Conservation (phyloP, 2,888 invertebrate genomes). For the Agrotis segetum region DNA sequence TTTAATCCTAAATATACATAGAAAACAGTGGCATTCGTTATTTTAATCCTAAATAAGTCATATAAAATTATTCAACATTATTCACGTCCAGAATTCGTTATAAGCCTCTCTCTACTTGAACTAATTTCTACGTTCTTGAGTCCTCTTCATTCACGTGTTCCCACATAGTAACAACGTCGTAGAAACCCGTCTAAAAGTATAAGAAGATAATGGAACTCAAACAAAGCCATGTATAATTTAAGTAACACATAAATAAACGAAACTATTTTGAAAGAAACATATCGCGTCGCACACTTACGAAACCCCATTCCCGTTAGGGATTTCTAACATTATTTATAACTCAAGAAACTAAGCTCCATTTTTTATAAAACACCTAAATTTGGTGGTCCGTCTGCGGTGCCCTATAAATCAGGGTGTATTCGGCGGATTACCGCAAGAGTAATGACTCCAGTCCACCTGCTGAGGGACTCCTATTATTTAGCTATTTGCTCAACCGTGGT, state of each 20-base stretch:
- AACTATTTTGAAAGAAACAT: constrained; percentile 62
- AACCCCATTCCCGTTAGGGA: constrained; percentile 78
- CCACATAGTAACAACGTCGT: no score
- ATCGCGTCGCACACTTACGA: constrained; percentile 64
- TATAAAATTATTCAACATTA: no score
- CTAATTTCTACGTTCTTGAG: no score
- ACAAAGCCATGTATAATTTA: constrained; percentile 26
- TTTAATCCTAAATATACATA: no score
- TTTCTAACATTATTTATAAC: constrained; percentile 87
- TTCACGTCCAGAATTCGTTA: no score
- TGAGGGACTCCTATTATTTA: constrained; percentile 87
- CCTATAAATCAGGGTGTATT: constrained; percentile 89
- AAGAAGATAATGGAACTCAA: constrained; percentile 26
- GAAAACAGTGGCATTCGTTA: no score
- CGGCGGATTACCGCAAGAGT: constrained; percentile 89
- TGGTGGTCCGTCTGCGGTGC: constrained; percentile 86
- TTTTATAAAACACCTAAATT: constrained; percentile 90
- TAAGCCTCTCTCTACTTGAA: no score
- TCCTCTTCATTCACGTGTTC: no score
- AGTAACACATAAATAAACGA: constrained; percentile 48
- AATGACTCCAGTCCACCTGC: constrained; percentile 90
- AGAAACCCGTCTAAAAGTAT: constrained; percentile 11
- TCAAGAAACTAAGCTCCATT: constrained; percentile 87
- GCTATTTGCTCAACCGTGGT: constrained; percentile 83
- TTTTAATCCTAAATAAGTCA: no score